Evolutionary conservation across 2,888 invertebrate genomes (phyloP).

Genomic region (Drosophila vallismaia): DNA sequence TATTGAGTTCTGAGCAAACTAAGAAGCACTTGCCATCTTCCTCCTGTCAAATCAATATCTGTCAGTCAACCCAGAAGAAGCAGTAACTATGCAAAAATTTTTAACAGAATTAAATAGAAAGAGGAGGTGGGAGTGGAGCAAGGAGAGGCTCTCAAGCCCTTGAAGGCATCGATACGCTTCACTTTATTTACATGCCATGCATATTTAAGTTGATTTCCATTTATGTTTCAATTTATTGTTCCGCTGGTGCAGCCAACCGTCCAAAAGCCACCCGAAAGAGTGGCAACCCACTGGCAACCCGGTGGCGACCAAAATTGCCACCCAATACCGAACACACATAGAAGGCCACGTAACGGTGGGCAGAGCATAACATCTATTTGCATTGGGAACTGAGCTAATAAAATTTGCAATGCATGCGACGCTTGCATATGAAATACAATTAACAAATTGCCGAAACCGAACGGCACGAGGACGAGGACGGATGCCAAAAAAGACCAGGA

Average conservation of each 20-base stretch:
- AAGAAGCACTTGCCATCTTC: neutral
- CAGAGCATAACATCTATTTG: slow-evolving; percentile 10
- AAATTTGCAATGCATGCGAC: slow-evolving; percentile 48
- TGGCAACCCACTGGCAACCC: neutral
- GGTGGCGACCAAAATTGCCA: neutral
- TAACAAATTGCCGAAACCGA: slow-evolving; percentile 53
- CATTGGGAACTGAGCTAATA: slow-evolving; percentile 44
- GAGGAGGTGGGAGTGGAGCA: neutral
- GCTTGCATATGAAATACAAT: slow-evolving; percentile 59
- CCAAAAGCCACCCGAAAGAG: neutral
- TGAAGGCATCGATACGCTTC: slow-evolving; percentile 27
- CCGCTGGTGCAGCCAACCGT: neutral
- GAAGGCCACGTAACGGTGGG: too few species aligned
- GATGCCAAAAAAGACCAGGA: slow-evolving; percentile 2
- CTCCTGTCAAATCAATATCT: slow-evolving; percentile 1
- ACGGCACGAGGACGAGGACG: neutral
- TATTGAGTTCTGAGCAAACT: neutral
- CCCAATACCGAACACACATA: neutral
- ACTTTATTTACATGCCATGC: slow-evolving; percentile 64
- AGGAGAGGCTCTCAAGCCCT: slow-evolving; percentile 3
- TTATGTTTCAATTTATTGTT: slow-evolving; percentile 65
- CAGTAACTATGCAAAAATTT: slow-evolving; percentile 51
- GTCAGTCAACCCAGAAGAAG: slow-evolving; percentile 1
- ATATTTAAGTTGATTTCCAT: slow-evolving; percentile 73
- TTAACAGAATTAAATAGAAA: slow-evolving; percentile 14